Base-by-base conservation (phyloP, 1,140 invertebrate genomes). In the Ptiloglossa arizonensis region DNA sequence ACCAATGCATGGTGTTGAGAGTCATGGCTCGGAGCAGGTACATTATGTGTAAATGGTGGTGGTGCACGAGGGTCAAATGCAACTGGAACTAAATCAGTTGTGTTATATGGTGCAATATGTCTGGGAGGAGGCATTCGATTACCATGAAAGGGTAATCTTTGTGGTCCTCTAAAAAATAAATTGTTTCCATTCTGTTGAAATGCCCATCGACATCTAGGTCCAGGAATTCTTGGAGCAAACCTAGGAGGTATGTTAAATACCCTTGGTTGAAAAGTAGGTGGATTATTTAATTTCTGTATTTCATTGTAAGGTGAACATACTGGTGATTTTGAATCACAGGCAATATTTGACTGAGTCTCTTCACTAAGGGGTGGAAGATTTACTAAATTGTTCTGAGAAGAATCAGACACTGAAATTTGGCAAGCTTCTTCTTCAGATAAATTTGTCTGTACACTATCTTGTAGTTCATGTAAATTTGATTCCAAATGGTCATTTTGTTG, bases 61-160 rank as follows among this genome's bases (percentile, higher is more conserved):
- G 67, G 71, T 17, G 78, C 62, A 9, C 29, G 38, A 15, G 71
- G 54, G 54, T 72, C 69, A 68, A 82, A 74, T 69, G 44, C 60
- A 52, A 68, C 6, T 44, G 73, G 13, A 73, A 63, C n/a, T 63
- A 56, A 44, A 13, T 74, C 63, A 22, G 24, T n/a, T 32, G 48
- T 0, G 5, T 41, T 32, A 19, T 46, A 60, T 1, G 32, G 48
- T 32, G 8, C 6, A 62, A 35, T 5, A 4, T 56, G 57, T 52
- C 27, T 60, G n/a, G 46, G 15, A 15, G n/a, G 17, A n/a, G 68
- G n/a, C 8, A 73, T 46, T 29, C 32, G 54, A 15, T 76, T 74
- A 9, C 5, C 57, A 38, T 69, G 69, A 3, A 68, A 71, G 5
- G 75, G 54, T 46, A 84, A 38, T 52, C 17, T 76, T 27, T 79